phyloP scores from a whole-genome alignment of 2,797 vertebrate species.

The Hipposideros larvatus region DNA sequence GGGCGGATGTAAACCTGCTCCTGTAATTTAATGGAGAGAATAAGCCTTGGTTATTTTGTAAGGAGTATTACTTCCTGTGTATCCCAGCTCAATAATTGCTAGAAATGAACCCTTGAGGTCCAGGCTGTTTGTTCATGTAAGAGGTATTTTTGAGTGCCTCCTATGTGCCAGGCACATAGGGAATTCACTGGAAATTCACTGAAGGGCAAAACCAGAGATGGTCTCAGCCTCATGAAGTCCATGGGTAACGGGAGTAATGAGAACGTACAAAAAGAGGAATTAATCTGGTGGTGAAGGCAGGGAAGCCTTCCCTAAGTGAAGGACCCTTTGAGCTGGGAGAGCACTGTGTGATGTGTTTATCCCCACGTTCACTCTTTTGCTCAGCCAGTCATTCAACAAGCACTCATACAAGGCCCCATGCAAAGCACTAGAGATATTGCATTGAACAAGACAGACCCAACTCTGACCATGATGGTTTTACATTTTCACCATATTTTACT shows the following conservation, averaged over 20 bases:
- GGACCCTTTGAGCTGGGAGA: neutral
- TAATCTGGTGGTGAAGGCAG: neutral
- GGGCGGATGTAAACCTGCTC: neutral
- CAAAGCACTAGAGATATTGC: neutral
- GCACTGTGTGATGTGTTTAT: neutral
- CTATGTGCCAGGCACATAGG: neutral
- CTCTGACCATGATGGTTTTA: neutral
- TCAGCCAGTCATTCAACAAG: neutral
- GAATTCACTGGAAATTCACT: neutral
- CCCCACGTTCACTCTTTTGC: neutral
- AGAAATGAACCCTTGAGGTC: neutral
- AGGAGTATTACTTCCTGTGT: neutral
- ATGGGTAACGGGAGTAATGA: neutral
- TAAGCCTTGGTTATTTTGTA: neutral
- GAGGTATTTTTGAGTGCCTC: neutral
- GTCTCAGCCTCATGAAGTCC: neutral
- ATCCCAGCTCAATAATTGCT: neutral
- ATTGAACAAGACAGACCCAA: neutral
- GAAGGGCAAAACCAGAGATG: neutral
- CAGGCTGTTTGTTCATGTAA: neutral
- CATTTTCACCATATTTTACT: neutral
- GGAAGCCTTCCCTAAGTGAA: neutral
- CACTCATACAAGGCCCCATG: neutral
- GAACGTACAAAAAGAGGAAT: neutral
- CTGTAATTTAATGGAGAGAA: neutral